Evolutionary conservation across 2,113 vertebrate genomes (phyloP).

Genomic region (Blennius ocellaris): DNA sequence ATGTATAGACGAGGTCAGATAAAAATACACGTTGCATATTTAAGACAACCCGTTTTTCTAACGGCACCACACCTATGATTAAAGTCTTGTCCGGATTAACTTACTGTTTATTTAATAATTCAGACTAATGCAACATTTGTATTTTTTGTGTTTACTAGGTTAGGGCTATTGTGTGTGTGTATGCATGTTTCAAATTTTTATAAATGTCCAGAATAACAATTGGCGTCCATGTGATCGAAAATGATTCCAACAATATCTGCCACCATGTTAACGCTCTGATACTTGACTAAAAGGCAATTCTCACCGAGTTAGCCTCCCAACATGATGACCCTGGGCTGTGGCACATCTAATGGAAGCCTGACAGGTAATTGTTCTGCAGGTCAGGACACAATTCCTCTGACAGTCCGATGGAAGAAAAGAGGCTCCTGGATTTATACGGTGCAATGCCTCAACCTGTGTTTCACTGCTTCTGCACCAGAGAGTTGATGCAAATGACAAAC

Average conservation of each 20-base stretch:
- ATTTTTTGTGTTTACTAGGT: too few species aligned
- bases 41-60: too few species aligned
- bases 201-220: too few species aligned
- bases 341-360: slow-evolving; percentile 4
- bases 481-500: slow-evolving; percentile 5
- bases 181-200: too few species aligned
- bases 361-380: neutral
- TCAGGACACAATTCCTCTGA: neutral
- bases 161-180: too few species aligned
- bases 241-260: neutral
- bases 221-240: too few species aligned
- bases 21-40: too few species aligned
- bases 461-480: neutral
- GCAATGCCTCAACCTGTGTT: neutral
- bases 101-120: too few species aligned
- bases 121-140: too few species aligned
- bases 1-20: too few species aligned
- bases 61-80: too few species aligned
- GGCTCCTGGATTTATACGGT: neutral
- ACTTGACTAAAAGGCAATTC: slow-evolving; percentile 13
- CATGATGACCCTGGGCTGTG: neutral
- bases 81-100: too few species aligned
- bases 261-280: neutral
- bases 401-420: neutral
- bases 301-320: neutral